Evolutionary conservation across 2,113 vertebrate genomes (phyloP), one percentile per base, ranked within the genome.

Genomic region (Myotis yumanensis): DNA sequence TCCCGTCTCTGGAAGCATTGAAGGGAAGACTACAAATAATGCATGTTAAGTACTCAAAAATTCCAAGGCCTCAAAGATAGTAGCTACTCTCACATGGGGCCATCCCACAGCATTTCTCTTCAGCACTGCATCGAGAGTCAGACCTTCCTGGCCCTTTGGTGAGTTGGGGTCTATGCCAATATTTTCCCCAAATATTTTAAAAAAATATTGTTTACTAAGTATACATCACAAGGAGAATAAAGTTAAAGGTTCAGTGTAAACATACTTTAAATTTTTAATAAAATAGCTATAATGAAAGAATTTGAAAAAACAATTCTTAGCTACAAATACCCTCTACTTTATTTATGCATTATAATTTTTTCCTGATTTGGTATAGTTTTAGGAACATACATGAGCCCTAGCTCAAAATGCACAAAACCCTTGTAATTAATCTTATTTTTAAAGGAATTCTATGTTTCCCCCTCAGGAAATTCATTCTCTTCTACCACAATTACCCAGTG

Each of bases 391-490:
- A 71, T 59, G 16, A 66, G 7, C 17, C 35, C 16, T 71, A 14
- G 52, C 25, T 82, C 69, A 54, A 17, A 40, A 0, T 40, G 37
- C 18, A 52, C 52, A 12, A 79, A 93, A 48, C 9, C 9, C 59
- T 0, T 95, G 46, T 57, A 92, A 72, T 93, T 51, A 25, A 94
- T 79, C 37, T 79, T 40, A 91, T 62, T 73, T 82, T 82, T 28
- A 83, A 86, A 89, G 80, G 35, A 28, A 79, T 79, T 51, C 64
- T 66, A 64, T 30, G 11, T 22, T 2, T 3, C 30, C 15, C 32
- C 12, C 23, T 59, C 32, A 35, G 18, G 23, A 95, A 81, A 94
- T 80, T 35, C 48, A 83, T 57, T 64, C 54, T 80, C 11, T 18
- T 92, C 35, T 79, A 69, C 46, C 48, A 69, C 11, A 71, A 37